Evolutionary conservation across 2,888 invertebrate genomes (phyloP), one percentile per base, ranked within the genome.

Genomic region (Sarcophaga caerulescens): DNA sequence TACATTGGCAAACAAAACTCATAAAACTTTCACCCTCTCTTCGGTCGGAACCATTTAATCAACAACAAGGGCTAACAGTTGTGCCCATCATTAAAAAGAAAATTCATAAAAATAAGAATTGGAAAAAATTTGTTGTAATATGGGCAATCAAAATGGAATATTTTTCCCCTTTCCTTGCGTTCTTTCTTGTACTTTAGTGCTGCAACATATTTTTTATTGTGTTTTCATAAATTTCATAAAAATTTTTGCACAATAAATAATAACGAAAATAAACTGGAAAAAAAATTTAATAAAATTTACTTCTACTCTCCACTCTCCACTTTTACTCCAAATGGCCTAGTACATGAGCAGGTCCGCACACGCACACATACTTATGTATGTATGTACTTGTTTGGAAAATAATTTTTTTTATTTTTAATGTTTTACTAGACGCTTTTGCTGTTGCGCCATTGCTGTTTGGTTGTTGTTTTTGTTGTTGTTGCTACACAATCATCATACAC

Each of bases 401-500:
- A 52, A 70, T 25, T 52, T 78, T 52, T 78, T 23, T 47, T 73
- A 66, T 47, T 62, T 44, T 69, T 14, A 17, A 62, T 69, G 68
- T 81, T 81, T 69, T 47, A 60, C 21, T 52, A n/a, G 17, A n/a
- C 47, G 65, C 17, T 60, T 74, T 62, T 35, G 2, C 35, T 35
- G 35, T 35, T 35, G 35, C 35, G 8, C 35, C 10, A 35, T 35
- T 35, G 52, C 52, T 17, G 17, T 17, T 52, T 17, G 17, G 4
- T 35, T 35, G 35, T 10, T 35, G 3, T n/a, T n/a, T n/a, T n/a
- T n/a, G 47, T 47, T 14, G 47, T 47, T 47, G 47, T 47, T 47
- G 47, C 4, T 47, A 4, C 17, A 52, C 52, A 52, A 14, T 52
- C 59, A 80, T 89, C 88, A 35, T 35, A 35, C 89, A 89, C 87